Percentiles rank a stretch among this genome's conserved stretches.
Evolutionary conservation across 2,797 vertebrate species (phyloP).

Genomic region (Epinephelus awoara): DNA sequence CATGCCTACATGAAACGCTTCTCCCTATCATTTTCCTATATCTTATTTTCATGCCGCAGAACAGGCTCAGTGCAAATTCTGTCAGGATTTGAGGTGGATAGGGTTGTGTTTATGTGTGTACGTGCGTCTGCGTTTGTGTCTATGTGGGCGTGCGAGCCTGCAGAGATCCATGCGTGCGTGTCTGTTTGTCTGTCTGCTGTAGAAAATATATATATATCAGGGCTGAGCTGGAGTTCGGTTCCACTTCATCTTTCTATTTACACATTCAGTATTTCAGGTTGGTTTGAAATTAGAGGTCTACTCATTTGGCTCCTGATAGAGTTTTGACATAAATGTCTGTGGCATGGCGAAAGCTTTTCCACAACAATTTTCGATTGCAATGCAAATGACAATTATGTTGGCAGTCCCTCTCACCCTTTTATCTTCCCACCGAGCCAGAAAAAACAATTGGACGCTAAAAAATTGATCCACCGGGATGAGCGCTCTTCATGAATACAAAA

Average conservation of each 20-base stretch:
- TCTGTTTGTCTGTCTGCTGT: conserved; percentile 25
- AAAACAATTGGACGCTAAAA: conserved; percentile 74
- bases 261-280: conserved; percentile 55
- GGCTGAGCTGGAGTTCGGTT: conserved; percentile 42
- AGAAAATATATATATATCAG: conserved; percentile 24
- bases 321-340: conserved; percentile 64
- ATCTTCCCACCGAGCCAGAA: conserved; percentile 65
- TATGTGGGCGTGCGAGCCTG: conserved; percentile 8
- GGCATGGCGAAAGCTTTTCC: conserved; percentile 56
- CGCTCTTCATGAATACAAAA: conserved; percentile 76
- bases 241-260: conserved; percentile 56
- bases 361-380: conserved; percentile 64
- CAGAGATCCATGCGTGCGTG: conserved; percentile 23
- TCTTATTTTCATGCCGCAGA: conserved; percentile 75
- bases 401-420: conserved; percentile 68
- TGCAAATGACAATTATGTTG: conserved; percentile 77
- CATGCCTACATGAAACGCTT: conserved; percentile 63
- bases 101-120: conserved; percentile 71
- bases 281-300: conserved; percentile 61
- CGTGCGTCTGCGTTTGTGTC: conserved; percentile 35
- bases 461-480: conserved; percentile 68
- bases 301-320: conserved; percentile 55
- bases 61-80: conserved; percentile 59
- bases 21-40: conserved; percentile 74
- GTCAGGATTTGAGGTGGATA: conserved; percentile 68